Evolutionary conservation across 2,888 invertebrate species (phyloP).

Genomic region (Lepidonotus clava): DNA sequence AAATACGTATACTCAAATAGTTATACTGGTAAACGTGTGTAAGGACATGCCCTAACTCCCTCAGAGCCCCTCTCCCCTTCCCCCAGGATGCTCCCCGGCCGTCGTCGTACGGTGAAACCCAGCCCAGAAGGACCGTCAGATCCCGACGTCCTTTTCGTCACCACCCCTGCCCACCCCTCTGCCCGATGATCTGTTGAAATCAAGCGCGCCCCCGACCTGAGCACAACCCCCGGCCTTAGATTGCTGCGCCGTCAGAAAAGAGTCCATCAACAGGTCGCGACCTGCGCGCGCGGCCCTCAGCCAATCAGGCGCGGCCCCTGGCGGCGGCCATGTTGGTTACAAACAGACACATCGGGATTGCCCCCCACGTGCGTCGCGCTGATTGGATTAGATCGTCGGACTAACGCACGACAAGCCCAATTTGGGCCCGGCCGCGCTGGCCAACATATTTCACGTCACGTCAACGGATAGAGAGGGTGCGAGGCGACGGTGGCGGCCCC

Average conservation of each 20-base stretch:
- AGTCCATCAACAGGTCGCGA: conserved; percentile 48
- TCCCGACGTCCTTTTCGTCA: no score
- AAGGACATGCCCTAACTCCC: no score
- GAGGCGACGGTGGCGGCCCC: neutral
- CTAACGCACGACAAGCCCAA: conserved; percentile 49
- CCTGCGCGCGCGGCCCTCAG: neutral
- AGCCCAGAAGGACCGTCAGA: no score
- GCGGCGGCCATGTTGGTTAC: conserved; percentile 25
- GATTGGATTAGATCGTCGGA: conserved; percentile 48
- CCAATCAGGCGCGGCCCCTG: conserved; percentile 34
- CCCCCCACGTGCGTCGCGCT: conserved; percentile 19
- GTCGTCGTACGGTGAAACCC: no score
- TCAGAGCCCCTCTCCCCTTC: no score
- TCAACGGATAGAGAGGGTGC: neutral
- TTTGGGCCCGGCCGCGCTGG: neutral
- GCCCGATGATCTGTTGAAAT: neutral
- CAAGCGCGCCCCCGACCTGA: neutral
- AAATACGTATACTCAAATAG: no score
- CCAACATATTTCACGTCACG: conserved; percentile 51
- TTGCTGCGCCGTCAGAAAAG: neutral
- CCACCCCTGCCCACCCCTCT: no score
- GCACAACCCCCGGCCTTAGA: neutral
- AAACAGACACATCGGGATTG: conserved; percentile 14
- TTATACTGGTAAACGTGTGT: no score
- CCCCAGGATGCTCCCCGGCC: no score